Evolutionary conservation across 2,888 invertebrate genomes (phyloP).

Genomic region (Plagiodera versicolora): DNA sequence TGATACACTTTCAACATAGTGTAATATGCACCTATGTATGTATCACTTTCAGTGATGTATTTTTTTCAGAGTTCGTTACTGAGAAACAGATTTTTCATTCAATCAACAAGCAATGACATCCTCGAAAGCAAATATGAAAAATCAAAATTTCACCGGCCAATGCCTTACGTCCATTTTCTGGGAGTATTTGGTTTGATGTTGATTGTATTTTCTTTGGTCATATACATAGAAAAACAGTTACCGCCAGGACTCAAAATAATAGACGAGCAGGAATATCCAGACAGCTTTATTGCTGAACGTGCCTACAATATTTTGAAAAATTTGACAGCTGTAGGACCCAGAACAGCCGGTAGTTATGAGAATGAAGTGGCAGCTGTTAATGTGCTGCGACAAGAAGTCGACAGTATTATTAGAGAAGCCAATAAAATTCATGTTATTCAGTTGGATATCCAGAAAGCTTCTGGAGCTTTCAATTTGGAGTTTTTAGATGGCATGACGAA

Average conservation of each 20-base stretch:
- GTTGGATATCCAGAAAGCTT: conserved; percentile 65
- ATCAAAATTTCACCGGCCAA: conserved; percentile 48
- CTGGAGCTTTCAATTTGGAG: conserved; percentile 68
- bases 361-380: conserved; percentile 65
- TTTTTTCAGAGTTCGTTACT: conserved; percentile 15
- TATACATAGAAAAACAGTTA: conserved; percentile 62
- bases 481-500: conserved; percentile 74
- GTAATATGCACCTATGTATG: too few relatives aligned
- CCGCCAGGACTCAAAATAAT: conserved; percentile 59
- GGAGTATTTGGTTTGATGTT: conserved; percentile 58
- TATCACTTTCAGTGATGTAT: too few relatives aligned
- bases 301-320: conserved; percentile 68
- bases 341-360: conserved; percentile 68
- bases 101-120: conserved; percentile 18
- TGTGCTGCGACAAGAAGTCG: conserved; percentile 46
- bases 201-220: conserved; percentile 59
- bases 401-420: conserved; percentile 54
- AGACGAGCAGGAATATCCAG: conserved; percentile 51
- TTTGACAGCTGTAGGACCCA: conserved; percentile 63
- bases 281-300: conserved; percentile 63
- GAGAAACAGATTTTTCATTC: conserved; percentile 25
- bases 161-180: conserved; percentile 57
- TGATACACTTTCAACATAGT: too few relatives aligned
- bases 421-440: conserved; percentile 56
- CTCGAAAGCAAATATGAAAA: conserved; percentile 31